A percentile compares a stretch with the other conserved stretches of the same genome.
Conservation (phyloP, 2,888 invertebrate species). For the Apeira syringaria region DNA sequence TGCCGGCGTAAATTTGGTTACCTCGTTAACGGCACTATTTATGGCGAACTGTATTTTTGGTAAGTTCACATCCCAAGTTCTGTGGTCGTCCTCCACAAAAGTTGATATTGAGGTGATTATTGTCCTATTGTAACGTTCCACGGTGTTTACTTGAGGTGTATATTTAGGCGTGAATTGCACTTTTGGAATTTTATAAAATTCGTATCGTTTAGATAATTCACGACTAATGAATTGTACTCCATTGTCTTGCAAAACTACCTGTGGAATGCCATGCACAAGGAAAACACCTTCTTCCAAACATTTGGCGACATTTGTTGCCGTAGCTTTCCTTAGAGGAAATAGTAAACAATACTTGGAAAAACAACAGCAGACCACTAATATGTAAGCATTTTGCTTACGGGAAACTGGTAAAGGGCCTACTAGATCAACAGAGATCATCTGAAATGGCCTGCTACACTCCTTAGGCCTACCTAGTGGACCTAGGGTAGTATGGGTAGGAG, state of each 20-base stretch:
- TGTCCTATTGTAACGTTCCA: constrained; percentile 33
- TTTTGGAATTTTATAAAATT: constrained; percentile 32
- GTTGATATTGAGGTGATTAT: constrained; percentile 24
- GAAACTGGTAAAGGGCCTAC: constrained; percentile 30
- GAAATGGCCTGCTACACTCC: constrained; percentile 31
- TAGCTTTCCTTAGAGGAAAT: constrained; percentile 28
- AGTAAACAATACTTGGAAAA: constrained; percentile 30
- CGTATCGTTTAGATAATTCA: constrained; percentile 8
- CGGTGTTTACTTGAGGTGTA: constrained; percentile 16
- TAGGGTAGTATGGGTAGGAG: constrained; percentile 8
- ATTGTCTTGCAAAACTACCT: constrained; percentile 34
- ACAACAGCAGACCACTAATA: constrained; percentile 30
- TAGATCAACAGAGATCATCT: constrained; percentile 29
- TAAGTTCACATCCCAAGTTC: constrained; percentile 10
- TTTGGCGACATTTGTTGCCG: constrained; percentile 11
- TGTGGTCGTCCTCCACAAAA: constrained; percentile 11
- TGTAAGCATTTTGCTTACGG: constrained; percentile 19
- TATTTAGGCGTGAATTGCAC: constrained; percentile 23
- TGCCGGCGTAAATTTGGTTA: neutral
- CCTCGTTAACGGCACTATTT: neutral
- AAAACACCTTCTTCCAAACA: constrained; percentile 32
- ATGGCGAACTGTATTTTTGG: neutral
- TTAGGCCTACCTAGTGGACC: constrained; percentile 33
- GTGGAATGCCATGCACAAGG: constrained; percentile 35
- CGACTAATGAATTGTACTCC: constrained; percentile 33